Percentiles rank a stretch among this genome's conserved stretches.
Evolutionary conservation across 2,888 invertebrate species (phyloP).

Genomic region (Syrphus vitripennis): DNA sequence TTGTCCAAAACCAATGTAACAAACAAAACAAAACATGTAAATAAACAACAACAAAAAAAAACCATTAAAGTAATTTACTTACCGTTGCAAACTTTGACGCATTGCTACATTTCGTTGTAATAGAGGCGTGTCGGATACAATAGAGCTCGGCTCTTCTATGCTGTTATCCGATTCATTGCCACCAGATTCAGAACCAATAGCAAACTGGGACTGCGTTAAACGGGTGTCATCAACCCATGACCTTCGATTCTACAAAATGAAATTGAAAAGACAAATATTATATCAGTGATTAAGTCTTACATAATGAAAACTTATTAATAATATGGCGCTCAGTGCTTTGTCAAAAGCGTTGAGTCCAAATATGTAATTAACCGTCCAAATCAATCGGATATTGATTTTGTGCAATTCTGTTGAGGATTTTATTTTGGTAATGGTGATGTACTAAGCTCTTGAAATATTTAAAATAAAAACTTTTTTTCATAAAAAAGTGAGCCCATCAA

Average conservation of each 20-base stretch:
- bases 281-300: not conserved
- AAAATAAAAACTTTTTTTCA: too few species aligned
- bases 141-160: slow-evolving; percentile 83
- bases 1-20: slow-evolving; percentile 12
- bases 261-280: not conserved
- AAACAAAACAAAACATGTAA: slow-evolving; percentile 9
- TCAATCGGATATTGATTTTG: too few species aligned
- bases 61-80: slow-evolving; percentile 74
- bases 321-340: too few species aligned
- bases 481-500: too few species aligned
- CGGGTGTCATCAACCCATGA: slow-evolving; percentile 88
- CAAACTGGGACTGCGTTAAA: slow-evolving; percentile 86
- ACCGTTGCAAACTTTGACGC: slow-evolving; percentile 83
- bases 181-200: slow-evolving; percentile 87
- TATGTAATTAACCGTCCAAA: too few species aligned
- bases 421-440: too few species aligned
- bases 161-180: slow-evolving; percentile 91
- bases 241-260: slow-evolving; percentile 84
- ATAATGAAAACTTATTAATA: too few species aligned
- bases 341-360: too few species aligned
- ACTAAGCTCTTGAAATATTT: too few species aligned
- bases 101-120: slow-evolving; percentile 82
- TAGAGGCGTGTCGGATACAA: slow-evolving; percentile 82
- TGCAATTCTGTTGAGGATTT: too few species aligned
- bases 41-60: not conserved